Percentiles rank a stretch among this genome's conserved stretches.
Evolutionary conservation across 2,113 vertebrate species (phyloP).

Genomic region (Lampris megalopsis): DNA sequence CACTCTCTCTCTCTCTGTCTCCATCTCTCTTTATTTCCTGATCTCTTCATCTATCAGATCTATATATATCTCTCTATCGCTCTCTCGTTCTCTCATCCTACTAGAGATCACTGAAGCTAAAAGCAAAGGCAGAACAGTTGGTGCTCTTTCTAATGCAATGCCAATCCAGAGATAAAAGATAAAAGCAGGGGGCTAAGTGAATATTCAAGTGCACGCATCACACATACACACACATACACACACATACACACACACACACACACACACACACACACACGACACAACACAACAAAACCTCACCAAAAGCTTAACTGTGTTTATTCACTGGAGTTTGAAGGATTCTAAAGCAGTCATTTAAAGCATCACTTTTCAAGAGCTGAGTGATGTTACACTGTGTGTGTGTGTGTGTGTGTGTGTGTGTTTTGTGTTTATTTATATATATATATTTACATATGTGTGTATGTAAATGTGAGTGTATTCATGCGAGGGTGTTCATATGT

Average conservation of each 20-base stretch:
- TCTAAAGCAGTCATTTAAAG: constrained; percentile 27
- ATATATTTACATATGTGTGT: constrained; percentile 5
- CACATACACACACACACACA: constrained; percentile 20
- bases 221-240: constrained; percentile 5
- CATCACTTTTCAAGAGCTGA: background rate
- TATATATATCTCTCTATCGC: no score
- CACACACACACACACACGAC: constrained; percentile 9
- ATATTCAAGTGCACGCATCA: background rate
- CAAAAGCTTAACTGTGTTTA: constrained; percentile 58
- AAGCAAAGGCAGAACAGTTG: constrained; percentile 31
- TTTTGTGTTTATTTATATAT: background rate
- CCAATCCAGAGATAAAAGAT: constrained; percentile 55
- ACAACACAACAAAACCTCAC: constrained; percentile 34
- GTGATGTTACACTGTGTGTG: background rate
- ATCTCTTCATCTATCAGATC: no score
- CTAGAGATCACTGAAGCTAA: constrained; percentile 44
- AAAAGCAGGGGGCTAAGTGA: constrained; percentile 58
- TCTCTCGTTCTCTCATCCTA: constrained; percentile 9
- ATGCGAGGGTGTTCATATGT: background rate
- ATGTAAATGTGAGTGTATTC: constrained; percentile 12
- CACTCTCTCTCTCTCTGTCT: constrained; percentile 12
- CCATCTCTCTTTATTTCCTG: background rate
- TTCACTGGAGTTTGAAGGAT: constrained; percentile 13
- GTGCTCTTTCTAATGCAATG: constrained; percentile 39
- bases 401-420: constrained; percentile 1